A percentile compares a stretch with the other conserved stretches of the same genome.
Conservation (phyloP, 2,888 invertebrate genomes). For the Leptinotarsa peninsularis region DNA sequence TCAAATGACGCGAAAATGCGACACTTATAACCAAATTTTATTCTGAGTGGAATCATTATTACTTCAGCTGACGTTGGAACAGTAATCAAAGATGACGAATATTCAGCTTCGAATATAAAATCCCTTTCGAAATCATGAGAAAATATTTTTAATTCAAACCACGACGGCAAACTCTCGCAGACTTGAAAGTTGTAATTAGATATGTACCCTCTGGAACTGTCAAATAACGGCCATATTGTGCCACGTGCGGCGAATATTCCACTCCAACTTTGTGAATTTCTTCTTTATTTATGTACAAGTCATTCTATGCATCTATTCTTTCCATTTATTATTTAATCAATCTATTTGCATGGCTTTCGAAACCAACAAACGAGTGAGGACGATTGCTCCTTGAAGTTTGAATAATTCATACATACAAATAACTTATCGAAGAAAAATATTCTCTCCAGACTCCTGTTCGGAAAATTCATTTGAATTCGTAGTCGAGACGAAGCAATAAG, state of each 20-base stretch:
- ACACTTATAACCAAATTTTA: too few species aligned
- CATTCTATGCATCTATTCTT: slow-evolving; percentile 1
- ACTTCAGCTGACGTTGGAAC: background rate
- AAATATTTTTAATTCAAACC: background rate
- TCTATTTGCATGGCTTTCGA: slow-evolving; percentile 11
- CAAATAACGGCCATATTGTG: slow-evolving; percentile 9
- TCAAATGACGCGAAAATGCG: too few species aligned
- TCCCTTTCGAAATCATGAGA: background rate
- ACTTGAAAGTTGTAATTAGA: slow-evolving; percentile 5
- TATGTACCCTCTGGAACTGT: slow-evolving; percentile 20
- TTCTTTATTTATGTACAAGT: slow-evolving; percentile 3
- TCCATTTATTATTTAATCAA: slow-evolving; percentile 16
- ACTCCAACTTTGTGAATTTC: slow-evolving; percentile 10
- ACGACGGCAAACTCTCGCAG: background rate
- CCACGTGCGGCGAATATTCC: slow-evolving; percentile 3
- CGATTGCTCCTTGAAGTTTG: slow-evolving; percentile 10
- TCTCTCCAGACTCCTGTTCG: background rate
- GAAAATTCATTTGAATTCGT: slow-evolving; percentile 9
- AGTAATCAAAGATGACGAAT: background rate
- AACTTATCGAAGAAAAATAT: slow-evolving; percentile 16
- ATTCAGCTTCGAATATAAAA: background rate
- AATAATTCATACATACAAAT: slow-evolving; percentile 18
- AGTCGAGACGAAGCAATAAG: background rate
- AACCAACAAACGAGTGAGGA: slow-evolving; percentile 11
- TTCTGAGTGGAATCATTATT: background rate